Base-by-base conservation (phyloP, 2,113 vertebrate species). In the Artemisiospiza belli region DNA sequence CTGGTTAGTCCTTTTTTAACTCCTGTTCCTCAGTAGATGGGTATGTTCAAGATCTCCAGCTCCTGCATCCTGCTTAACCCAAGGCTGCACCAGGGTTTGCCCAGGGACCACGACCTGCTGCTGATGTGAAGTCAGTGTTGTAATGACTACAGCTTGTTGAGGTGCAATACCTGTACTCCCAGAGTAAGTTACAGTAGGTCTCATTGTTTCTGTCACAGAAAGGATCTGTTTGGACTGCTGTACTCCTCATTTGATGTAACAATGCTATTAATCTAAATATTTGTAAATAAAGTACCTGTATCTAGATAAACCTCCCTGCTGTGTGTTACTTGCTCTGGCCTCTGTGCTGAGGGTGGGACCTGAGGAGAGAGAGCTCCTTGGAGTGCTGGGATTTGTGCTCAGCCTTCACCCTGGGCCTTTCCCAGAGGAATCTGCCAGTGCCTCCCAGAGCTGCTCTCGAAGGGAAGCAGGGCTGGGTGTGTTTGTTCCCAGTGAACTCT, bases 211-310 rank as follows among this genome's bases (percentile, higher is more conserved):
- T 98, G 98, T 98, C 98, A 98, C 96, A 96, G 96, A 96, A 92
- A 95, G 97, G 98, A 96, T 96, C 96, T 97, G 96, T 98, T 98
- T 66, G 96, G 98, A 97, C 97, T 98, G 98, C 98, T 98, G 98
- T 98, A 98, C 97, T 97, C 98, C 96, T 98, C 97, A 97, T 98
- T 98, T 97, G 97, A 98, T 98, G 98, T 98, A 98, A 98, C 98
- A 94, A 98, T 98, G 98, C 98, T 98, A 98, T 98, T 98, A 98
- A 98, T 98, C 98, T 98, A 98, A 98, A 98, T 98, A 98, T 98
- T 98, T 98, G 98, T 98, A 98, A 98, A 98, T 98, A 98, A 98
- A 98, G 98, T 98, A 98, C 98, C 98, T 98, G 98, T 98, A 98
- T 98, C 98, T 98, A 98, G 98, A 98, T 97, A 97, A 97, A 89